Evolutionary conservation across 2,797 vertebrate species (phyloP).

Genomic region (Psittacula echo): DNA sequence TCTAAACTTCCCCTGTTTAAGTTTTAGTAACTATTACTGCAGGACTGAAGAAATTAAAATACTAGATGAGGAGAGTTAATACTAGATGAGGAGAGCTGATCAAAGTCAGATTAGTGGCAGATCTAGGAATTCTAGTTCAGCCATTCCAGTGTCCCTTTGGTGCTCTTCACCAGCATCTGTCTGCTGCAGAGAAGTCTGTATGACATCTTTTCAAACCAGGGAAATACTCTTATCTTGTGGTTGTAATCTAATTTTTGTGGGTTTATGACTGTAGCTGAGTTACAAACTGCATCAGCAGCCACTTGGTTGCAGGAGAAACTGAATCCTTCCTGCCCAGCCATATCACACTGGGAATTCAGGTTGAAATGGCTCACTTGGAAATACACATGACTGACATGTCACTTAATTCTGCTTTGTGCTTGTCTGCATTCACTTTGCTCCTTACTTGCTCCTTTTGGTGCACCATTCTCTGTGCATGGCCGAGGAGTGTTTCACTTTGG

Average conservation of each 20-base stretch:
- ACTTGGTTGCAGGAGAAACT: neutral
- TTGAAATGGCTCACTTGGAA: neutral
- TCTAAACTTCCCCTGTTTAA: no score
- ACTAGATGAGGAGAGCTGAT: neutral
- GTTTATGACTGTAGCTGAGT: neutral
- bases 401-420: neutral
- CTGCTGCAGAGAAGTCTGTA: neutral
- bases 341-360: neutral
- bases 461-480: fast-evolving
- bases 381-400: fast-evolving
- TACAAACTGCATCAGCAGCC: neutral
- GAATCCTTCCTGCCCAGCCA: neutral
- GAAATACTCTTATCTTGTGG: neutral
- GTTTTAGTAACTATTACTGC: neutral
- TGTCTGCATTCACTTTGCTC: neutral
- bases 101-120: neutral
- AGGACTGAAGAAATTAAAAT: neutral
- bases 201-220: neutral
- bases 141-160: neutral
- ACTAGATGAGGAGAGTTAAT: neutral
- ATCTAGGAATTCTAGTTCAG: neutral
- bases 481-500: fast-evolving
- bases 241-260: neutral
- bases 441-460: neutral
- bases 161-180: neutral